A percentile compares a stretch with the other conserved stretches of the same genome.
Conservation (phyloP, 2,888 invertebrate genomes). For the Leptinotarsa peninsularis region DNA sequence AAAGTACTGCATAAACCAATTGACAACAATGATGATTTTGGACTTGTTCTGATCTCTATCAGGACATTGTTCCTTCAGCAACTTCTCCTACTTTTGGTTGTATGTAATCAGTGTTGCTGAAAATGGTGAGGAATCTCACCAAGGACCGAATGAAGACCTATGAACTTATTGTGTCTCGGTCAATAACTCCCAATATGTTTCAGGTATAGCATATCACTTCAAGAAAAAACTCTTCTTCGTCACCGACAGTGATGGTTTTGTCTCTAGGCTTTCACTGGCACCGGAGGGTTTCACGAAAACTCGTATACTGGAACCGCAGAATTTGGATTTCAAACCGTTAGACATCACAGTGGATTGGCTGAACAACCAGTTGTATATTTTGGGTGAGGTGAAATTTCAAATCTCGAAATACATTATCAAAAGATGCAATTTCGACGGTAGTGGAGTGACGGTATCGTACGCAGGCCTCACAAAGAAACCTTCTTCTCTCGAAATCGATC, state of each 20-base stretch:
- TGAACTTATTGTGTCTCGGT: too few species aligned
- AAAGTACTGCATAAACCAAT: too few species aligned
- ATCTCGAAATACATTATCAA: conserved; percentile 78
- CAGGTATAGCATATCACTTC: conserved; percentile 85
- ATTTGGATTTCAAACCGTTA: conserved; percentile 74
- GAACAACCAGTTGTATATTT: conserved; percentile 84
- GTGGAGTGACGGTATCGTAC: conserved; percentile 76
- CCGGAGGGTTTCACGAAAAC: conserved; percentile 61
- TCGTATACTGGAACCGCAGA: conserved; percentile 71
- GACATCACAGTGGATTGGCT: conserved; percentile 91
- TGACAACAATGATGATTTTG: too few species aligned
- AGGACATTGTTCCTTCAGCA: too few species aligned
- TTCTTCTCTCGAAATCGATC: conserved; percentile 88
- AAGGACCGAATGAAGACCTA: too few species aligned
- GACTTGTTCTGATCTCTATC: too few species aligned
- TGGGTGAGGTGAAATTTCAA: conserved; percentile 74
- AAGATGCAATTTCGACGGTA: conserved; percentile 81
- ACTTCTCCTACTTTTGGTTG: too few species aligned
- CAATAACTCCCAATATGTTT: conserved; percentile 43
- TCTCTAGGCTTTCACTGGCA: conserved; percentile 67
- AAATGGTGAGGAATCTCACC: too few species aligned
- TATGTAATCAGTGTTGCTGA: too few species aligned
- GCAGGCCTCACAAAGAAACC: conserved; percentile 79
- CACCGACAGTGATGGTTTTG: conserved; percentile 75
- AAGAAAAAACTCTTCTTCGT: conserved; percentile 80